phyloP scores from a whole-genome alignment of 64 coral and sea anemone genomes.

The Platygyra sinensis region DNA sequence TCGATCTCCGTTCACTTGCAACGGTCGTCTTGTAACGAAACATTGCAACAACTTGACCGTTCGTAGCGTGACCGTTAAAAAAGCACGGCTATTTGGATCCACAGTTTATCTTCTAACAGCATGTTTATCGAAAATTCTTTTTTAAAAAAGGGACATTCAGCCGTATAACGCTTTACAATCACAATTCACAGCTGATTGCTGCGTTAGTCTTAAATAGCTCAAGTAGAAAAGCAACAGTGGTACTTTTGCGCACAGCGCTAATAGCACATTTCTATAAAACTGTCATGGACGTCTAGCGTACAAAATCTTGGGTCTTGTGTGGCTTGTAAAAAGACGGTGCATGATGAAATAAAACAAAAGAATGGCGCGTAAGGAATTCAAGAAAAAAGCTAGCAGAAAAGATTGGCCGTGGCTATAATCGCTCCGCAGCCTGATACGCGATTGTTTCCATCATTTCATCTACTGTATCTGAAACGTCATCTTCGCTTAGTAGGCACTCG shows the following conservation, averaged over 20 bases:
- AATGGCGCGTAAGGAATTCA: neutral
- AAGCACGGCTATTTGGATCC: neutral
- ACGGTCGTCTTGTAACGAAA: no score
- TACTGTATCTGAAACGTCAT: conserved; percentile 54
- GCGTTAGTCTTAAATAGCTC: conserved; percentile 18
- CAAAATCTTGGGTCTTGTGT: neutral
- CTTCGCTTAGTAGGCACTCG: conserved; percentile 12
- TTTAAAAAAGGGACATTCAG: neutral
- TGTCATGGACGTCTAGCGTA: neutral
- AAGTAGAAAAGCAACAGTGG: conserved; percentile 15
- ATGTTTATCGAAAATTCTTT: neutral
- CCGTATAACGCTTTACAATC: neutral
- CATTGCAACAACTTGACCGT: no score
- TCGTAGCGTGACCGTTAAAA: neutral
- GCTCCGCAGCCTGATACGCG: conserved; percentile 15
- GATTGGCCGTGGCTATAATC: neutral
- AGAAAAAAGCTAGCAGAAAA: neutral
- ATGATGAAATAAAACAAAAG: neutral
- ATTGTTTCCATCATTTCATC: conserved; percentile 43
- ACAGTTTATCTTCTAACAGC: no score
- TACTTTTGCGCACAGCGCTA: conserved; percentile 9
- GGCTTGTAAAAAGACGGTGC: neutral
- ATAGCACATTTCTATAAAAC: neutral
- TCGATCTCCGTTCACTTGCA: no score
- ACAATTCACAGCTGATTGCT: neutral